Percentiles rank a stretch among this genome's conserved stretches.
Conservation (phyloP, 64 coral and sea anemone genomes). For the Montipora efflorescens region DNA sequence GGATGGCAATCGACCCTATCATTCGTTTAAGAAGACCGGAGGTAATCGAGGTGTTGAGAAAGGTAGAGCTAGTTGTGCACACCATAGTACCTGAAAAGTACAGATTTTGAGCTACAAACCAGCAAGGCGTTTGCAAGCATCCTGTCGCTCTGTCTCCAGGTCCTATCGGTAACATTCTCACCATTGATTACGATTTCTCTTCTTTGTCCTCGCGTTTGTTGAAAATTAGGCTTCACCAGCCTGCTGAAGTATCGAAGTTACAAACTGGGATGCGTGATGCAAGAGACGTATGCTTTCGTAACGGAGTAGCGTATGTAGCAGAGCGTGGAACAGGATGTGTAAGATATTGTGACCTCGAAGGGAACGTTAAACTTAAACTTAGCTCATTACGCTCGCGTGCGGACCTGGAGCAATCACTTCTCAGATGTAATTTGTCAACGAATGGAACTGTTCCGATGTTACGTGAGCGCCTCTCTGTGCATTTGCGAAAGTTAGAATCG, state of each 20-base stretch:
- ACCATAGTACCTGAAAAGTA: conserved; percentile 37
- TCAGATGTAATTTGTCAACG: no score
- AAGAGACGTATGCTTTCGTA: conserved; percentile 62
- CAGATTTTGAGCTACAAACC: conserved; percentile 10
- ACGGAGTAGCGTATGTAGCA: conserved; percentile 64
- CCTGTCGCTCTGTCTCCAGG: conserved; percentile 21
- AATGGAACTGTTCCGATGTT: no score
- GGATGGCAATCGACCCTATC: no score
- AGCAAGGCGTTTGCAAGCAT: neutral
- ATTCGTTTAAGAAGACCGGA: no score
- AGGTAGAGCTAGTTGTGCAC: conserved; percentile 18
- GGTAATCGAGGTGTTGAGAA: neutral
- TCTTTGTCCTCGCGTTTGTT: neutral
- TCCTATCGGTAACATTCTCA: conserved; percentile 14
- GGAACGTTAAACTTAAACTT: conserved; percentile 53
- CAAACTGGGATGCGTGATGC: conserved; percentile 19
- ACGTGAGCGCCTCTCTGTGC: no score
- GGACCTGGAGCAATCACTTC: neutral
- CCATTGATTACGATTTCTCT: conserved; percentile 22
- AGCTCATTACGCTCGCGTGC: conserved; percentile 54
- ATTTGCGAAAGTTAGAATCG: no score
- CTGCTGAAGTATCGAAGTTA: neutral
- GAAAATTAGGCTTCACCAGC: conserved; percentile 16
- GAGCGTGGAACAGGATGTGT: conserved; percentile 53
- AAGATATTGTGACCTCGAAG: conserved; percentile 62